Evolutionary conservation across 2,113 vertebrate species (phyloP).

Genomic region (Corvus hawaiiensis): DNA sequence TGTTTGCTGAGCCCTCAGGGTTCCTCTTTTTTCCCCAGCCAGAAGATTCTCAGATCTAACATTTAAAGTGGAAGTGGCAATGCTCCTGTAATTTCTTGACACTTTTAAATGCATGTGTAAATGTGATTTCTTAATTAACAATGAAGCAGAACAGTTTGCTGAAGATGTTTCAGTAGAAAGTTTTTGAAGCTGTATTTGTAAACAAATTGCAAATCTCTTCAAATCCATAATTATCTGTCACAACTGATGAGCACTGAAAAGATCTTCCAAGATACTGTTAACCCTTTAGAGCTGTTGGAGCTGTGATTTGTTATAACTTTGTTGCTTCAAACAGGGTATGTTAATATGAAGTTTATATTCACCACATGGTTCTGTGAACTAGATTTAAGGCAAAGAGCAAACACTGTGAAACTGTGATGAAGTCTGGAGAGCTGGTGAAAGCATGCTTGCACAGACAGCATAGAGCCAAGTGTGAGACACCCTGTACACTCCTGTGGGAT

Average conservation of each 20-base stretch:
- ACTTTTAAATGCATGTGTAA: background rate
- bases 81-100: background rate
- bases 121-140: background rate
- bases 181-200: background rate
- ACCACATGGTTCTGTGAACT: background rate
- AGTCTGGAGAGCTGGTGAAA: background rate
- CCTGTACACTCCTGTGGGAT: background rate
- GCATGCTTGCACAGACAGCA: background rate
- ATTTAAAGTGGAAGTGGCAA: background rate
- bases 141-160: background rate
- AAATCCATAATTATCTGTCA: background rate
- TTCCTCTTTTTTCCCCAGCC: background rate
- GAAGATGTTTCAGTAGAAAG: background rate
- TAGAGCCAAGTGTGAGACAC: background rate
- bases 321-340: background rate
- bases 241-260: background rate
- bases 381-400: background rate
- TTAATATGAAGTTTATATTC: background rate
- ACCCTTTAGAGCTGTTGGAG: background rate
- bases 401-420: background rate
- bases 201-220: background rate
- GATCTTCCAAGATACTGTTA: background rate
- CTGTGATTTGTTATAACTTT: background rate
- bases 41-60: background rate
- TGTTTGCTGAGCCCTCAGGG: background rate